These are phyloP conservation scores for Bujurquina vittata DNA, from an alignment of 2,113 vertebrate species.

Conservation along the genomic window DNA sequence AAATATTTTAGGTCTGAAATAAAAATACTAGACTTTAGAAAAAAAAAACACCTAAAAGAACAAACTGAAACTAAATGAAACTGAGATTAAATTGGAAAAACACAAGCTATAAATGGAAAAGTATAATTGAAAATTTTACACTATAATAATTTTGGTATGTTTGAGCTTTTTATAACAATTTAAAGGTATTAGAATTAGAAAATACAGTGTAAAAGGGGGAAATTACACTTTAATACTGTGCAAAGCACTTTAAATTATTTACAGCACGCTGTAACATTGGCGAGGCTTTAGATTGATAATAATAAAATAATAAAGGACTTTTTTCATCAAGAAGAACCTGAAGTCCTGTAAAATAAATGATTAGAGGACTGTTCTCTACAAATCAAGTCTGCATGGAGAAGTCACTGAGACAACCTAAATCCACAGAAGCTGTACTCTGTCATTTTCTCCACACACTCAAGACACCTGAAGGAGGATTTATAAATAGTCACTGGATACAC, in stretches of 20 bases:
- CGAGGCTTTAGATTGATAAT: too few species aligned
- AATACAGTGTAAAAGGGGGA: background rate
- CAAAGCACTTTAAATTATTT: background rate
- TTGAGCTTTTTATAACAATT: background rate
- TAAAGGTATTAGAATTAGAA: background rate
- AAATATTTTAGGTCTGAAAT: background rate
- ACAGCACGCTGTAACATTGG: fast-evolving
- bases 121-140: background rate
- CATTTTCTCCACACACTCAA: background rate
- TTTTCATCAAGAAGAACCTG: background rate
- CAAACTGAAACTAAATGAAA: background rate
- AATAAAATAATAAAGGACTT: background rate
- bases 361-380: background rate
- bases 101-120: background rate
- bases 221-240: background rate
- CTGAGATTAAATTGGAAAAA: background rate
- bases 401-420: background rate
- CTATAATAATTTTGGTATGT: background rate
- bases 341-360: background rate
- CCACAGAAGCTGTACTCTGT: background rate
- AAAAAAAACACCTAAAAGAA: background rate
- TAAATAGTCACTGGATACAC: background rate
- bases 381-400: background rate
- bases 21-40: background rate
- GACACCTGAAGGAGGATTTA: slow-evolving; percentile 3